Base-by-base conservation (phyloP, 2,888 invertebrate genomes). In the Ormyrus labotus region DNA sequence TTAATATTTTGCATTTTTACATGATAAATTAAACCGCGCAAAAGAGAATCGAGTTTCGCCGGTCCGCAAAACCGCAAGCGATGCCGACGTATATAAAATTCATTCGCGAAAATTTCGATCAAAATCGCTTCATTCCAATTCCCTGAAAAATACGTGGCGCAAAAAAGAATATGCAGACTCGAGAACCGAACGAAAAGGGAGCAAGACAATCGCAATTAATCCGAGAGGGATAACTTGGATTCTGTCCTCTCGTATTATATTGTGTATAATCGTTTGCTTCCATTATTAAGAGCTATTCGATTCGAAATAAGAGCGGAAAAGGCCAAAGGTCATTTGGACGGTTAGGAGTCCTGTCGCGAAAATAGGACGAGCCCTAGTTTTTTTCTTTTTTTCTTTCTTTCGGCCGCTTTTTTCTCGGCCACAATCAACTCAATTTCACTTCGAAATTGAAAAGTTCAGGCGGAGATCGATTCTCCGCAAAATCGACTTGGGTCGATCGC, bases 361-460 rank as follows among this genome's bases (percentile, higher is more conserved):
- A 70, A 64, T 74, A 53, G 79, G 70, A 50, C 70, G 69, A 61
- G 68, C 10, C 48, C 71, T 63, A 77, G 68, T 81, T 77, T 34
- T 58, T 58, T n/a, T 63, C 78, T 77, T 34, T 58, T 58, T n/a
- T 63, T 11, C 58, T 61, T 10, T 70, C 11, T 19, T 64, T 58
- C 47, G 7, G 7, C n/a, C 55, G 51, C 57, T n/a, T 60, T n/a
- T 64, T 61, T 68, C 78, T 11, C 51, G 48, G 64, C 58, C 70
- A 58, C 45, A 51, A 58, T 13, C 60, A 72, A 69, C 73, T 77
- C 81, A 69, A 81, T 78, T 77, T 78, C 64, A 53, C 34, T 10
- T 65, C 48, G 77, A 78, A 77, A 81, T 78, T 78, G 73, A 73
- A 78, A 77, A 78, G 68, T 45, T 9, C 55, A 8, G 19, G 61